These are phyloP conservation scores for Dryomyza anilis DNA, from an alignment of 2,888 invertebrate species.

Conservation along the genomic window DNA sequence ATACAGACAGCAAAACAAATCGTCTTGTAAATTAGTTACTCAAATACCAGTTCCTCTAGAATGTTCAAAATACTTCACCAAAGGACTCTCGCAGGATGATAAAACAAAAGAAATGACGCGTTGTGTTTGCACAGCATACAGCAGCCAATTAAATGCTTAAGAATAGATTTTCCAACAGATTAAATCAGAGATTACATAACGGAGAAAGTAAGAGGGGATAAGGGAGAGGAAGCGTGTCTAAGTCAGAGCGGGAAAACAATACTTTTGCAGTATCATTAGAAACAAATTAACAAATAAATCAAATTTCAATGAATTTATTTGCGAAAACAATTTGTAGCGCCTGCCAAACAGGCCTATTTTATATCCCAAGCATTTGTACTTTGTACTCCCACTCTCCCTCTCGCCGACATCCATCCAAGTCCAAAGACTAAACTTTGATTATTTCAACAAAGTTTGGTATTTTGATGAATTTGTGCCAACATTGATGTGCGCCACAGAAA, in stretches of 20 bases:
- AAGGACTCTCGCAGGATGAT: not conserved
- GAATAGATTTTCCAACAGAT: constrained; percentile 26
- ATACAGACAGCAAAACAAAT: constrained; percentile 22
- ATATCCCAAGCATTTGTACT: not conserved
- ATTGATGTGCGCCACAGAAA: not conserved
- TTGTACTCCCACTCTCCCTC: not conserved
- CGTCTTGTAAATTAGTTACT: constrained; percentile 20
- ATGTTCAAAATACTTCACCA: not conserved
- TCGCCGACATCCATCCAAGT: not conserved
- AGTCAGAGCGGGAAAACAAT: constrained; percentile 10
- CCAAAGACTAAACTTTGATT: not conserved
- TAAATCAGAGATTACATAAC: constrained; percentile 2
- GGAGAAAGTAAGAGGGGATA: no score
- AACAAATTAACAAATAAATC: constrained; percentile 62
- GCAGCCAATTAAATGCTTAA: constrained; percentile 43
- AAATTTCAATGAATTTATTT: constrained; percentile 60
- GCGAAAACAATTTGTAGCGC: constrained; percentile 53
- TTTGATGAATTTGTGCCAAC: constrained; percentile 18
- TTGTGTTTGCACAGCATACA: no score
- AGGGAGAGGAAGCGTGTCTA: constrained; percentile 12
- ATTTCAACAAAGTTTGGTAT: constrained; percentile 13
- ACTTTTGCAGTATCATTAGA: constrained; percentile 52
- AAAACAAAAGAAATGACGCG: not conserved
- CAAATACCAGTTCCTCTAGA: constrained; percentile 7
- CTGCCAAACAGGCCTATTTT: no score